These are phyloP conservation scores for Coremacera marginata DNA, from an alignment of 2,888 invertebrate genomes.

Conservation along the genomic window DNA sequence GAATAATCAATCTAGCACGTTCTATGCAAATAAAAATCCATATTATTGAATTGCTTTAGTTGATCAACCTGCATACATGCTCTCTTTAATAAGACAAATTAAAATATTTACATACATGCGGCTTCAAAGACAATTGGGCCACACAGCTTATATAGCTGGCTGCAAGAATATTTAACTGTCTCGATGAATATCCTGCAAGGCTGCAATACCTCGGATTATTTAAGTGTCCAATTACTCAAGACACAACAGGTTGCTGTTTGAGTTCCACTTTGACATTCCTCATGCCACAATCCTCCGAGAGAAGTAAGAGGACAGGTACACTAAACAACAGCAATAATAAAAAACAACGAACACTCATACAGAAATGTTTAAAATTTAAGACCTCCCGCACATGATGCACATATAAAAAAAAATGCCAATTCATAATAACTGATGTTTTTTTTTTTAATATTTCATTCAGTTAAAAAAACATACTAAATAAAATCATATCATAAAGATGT, in stretches of 20 bases:
- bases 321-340: conserved; percentile 33
- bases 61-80: too few relatives aligned
- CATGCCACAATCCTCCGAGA: neutral
- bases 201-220: neutral
- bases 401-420: conserved; percentile 28
- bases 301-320: conserved; percentile 13
- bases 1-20: too few relatives aligned
- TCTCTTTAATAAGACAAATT: too few relatives aligned
- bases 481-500: neutral
- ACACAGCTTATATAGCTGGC: too few relatives aligned
- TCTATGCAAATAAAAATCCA: too few relatives aligned
- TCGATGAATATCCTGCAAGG: too few relatives aligned
- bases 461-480: neutral
- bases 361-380: conserved; percentile 2
- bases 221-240: conserved; percentile 38
- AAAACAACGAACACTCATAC: neutral
- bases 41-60: too few relatives aligned
- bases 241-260: conserved; percentile 28
- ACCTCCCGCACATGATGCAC: conserved; percentile 29
- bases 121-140: too few relatives aligned
- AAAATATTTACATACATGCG: too few relatives aligned
- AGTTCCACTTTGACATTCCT: conserved; percentile 36
- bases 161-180: too few relatives aligned
- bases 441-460: neutral
- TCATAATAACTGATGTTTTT: conserved; percentile 23